These are phyloP conservation scores for Siphonodentalium dalli DNA, from an alignment of 2,888 invertebrate genomes.

Conservation along the genomic window DNA sequence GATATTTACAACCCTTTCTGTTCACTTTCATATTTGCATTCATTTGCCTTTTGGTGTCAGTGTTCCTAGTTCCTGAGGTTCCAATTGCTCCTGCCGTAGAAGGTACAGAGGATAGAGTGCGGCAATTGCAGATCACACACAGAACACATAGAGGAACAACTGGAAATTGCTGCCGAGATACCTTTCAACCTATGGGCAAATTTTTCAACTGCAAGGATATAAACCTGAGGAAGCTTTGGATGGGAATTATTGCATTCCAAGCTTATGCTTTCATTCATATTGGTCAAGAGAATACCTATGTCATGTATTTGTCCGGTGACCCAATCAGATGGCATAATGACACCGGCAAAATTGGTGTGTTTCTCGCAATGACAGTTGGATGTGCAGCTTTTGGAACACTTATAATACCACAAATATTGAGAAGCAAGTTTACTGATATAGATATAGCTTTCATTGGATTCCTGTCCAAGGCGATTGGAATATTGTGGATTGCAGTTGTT, in stretches of 20 bases:
- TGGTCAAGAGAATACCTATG: slow-evolving; percentile 60
- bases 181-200: slow-evolving; percentile 48
- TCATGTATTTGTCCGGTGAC: slow-evolving; percentile 55
- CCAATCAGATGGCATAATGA: slow-evolving; percentile 47
- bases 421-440: slow-evolving; percentile 47
- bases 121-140: slow-evolving; percentile 2
- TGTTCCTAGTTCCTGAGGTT: slow-evolving; percentile 54
- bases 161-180: slow-evolving; percentile 50
- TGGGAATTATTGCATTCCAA: slow-evolving; percentile 60
- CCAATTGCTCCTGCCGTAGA: too few relatives aligned
- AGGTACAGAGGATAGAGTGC: too few relatives aligned
- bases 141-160: slow-evolving; percentile 19
- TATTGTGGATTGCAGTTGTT: slow-evolving; percentile 59
- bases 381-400: slow-evolving; percentile 51
- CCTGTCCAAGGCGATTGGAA: slow-evolving; percentile 60
- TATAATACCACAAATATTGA: slow-evolving; percentile 45
- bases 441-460: slow-evolving; percentile 56
- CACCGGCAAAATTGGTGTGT: slow-evolving; percentile 53
- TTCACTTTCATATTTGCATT: slow-evolving; percentile 55
- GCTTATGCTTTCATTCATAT: slow-evolving; percentile 61
- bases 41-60: slow-evolving; percentile 51
- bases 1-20: slow-evolving; percentile 60
- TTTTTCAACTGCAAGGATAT: slow-evolving; percentile 51
- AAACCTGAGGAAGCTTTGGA: slow-evolving; percentile 57
- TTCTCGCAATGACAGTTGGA: slow-evolving; percentile 52